Base-by-base conservation (phyloP, 1,140 invertebrate species). In the Melitaea cinxia region DNA sequence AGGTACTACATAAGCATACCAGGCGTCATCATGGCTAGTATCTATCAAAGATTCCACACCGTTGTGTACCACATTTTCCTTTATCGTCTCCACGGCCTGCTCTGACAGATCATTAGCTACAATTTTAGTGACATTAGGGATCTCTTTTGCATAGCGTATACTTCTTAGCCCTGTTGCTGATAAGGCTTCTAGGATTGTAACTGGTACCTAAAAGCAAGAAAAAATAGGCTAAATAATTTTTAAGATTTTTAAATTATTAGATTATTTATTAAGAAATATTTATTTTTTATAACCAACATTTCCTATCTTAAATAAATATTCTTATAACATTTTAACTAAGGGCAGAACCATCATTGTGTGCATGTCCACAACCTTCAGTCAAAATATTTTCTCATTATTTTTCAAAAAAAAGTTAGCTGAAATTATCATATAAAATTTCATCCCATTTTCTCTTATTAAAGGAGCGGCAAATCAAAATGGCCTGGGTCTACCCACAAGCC, bases 121-220 rank as follows among this genome's bases (percentile, higher is more conserved):
- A 17, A 99, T 95, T 82, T 95, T 92, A 47, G 93, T 94, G 0
- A 99, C 90, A 47, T 95, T 95, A 1, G 94, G 93, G 15, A 99
- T 93, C 94, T 99, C 99, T 82, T 98, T 95, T 0, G 98, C 98
- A 92, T 99, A 99, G 19, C 99, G 93, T 72, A 99, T 96, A 39
- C 98, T 99, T 33, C 99, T 91, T 10, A 99, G 90, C 0, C 99
- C 99, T 61, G 97, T 97, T 6, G 99, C 99, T 35, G 98, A 96
- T 39, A 99, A 89, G 2, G 98, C 99, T 93, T 99, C 99, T 50
- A 99, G 91, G 68, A 99, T 94, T 24, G 89, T 92, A 37, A 97
- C 85, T 9, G 95, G 94, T 68, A 93, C 78, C 83, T 95, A 78
- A 78, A 81, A 58, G 12, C 12, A 33, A 33, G 9, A 33, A 1